Percentiles rank a stretch among this genome's conserved stretches.
These are phyloP conservation scores for Eclectus roratus DNA, from an alignment of 2,113 vertebrate genomes.

Conservation along the genomic window DNA sequence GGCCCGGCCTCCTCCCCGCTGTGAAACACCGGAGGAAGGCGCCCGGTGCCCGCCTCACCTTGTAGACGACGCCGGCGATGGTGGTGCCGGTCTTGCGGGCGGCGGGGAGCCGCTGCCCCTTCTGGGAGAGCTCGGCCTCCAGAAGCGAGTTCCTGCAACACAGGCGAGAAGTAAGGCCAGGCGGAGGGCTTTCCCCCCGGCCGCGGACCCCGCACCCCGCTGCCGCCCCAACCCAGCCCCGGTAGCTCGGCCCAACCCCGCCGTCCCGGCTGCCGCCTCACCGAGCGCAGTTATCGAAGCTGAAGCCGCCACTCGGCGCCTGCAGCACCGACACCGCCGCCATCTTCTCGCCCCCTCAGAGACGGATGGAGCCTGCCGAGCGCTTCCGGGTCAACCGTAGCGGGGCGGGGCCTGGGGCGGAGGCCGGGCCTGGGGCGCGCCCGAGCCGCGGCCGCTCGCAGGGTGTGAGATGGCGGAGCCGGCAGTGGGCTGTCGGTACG, in stretches of 20 bases:
- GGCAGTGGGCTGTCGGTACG: no score
- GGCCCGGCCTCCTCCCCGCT: not conserved
- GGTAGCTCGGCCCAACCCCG: not conserved
- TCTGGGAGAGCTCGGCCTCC: slow-evolving; percentile 78
- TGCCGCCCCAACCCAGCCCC: fast-evolving
- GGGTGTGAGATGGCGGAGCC: not conserved
- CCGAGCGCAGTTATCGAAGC: slow-evolving; percentile 91
- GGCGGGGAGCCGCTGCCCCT: slow-evolving; percentile 80
- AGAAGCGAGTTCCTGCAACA: slow-evolving; percentile 85
- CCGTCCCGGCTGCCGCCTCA: not conserved
- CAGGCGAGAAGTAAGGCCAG: not conserved
- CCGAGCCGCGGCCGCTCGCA: fast-evolving
- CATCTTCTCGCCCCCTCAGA: slow-evolving; percentile 70
- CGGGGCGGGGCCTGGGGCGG: not conserved
- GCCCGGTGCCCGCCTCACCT: slow-evolving; percentile 72
- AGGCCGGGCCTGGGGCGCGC: not conserved
- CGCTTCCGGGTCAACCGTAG: not conserved
- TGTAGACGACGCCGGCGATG: slow-evolving; percentile 91
- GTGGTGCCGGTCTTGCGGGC: slow-evolving; percentile 95
- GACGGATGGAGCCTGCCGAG: not conserved
- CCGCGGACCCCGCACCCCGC: not conserved
- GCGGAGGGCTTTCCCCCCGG: no score
- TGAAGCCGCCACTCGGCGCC: slow-evolving; percentile 80
- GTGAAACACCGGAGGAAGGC: not conserved
- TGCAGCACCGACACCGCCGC: slow-evolving; percentile 76